Percentiles rank a stretch among this genome's conserved stretches.
phyloP scores from a whole-genome alignment of 2,113 vertebrate genomes.

The Neodon shergylaensis region DNA sequence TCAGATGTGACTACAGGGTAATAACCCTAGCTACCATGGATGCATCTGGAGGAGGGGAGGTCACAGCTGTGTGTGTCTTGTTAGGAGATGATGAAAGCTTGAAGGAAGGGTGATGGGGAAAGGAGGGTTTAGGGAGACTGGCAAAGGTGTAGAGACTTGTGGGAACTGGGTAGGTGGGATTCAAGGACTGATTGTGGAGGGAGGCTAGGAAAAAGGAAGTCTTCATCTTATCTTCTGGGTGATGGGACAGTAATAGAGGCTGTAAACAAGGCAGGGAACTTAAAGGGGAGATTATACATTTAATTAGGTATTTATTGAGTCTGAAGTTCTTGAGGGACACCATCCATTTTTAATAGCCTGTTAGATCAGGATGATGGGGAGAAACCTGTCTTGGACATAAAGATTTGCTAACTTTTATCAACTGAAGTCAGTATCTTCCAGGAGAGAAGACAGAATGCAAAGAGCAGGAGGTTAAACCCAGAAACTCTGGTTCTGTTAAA shows the following conservation, averaged over 20 bases:
- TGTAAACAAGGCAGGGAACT: background rate
- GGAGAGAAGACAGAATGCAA: background rate
- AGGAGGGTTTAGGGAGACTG: background rate
- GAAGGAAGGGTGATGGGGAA: background rate
- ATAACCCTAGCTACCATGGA: background rate
- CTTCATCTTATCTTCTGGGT: background rate
- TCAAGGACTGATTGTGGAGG: background rate
- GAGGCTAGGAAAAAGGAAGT: background rate
- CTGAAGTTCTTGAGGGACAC: background rate
- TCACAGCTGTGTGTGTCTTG: background rate
- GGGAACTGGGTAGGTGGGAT: background rate
- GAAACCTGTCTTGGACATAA: background rate
- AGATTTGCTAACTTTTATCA: background rate
- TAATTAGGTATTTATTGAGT: background rate
- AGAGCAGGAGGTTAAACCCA: background rate
- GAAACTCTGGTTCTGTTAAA: constrained; percentile 25
- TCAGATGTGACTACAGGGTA: background rate
- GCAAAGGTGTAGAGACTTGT: background rate
- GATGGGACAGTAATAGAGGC: background rate
- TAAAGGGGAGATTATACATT: background rate
- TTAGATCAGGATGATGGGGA: background rate
- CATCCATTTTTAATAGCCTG: background rate
- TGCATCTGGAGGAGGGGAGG: background rate
- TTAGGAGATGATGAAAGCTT: background rate
- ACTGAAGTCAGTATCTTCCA: background rate